Conservation (phyloP, 2,888 invertebrate species). For the Brenthis hecate region DNA sequence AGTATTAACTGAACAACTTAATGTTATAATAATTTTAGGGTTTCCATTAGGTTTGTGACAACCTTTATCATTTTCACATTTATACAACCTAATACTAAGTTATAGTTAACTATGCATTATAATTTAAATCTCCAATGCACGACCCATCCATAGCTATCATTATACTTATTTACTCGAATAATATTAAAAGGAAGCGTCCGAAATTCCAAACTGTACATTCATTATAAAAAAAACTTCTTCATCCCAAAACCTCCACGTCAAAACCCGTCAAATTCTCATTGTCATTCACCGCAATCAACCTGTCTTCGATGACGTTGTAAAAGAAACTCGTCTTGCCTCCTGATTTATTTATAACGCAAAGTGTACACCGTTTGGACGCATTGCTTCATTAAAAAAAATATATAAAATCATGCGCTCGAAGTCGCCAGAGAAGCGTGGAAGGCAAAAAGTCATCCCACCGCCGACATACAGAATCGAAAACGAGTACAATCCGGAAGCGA, state of each 20-base stretch:
- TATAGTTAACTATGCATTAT: neutral
- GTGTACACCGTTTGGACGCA: conserved; percentile 42
- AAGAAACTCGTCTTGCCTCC: conserved; percentile 45
- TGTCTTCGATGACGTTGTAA: conserved; percentile 46
- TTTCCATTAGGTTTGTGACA: too few species aligned
- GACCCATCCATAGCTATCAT: too few species aligned
- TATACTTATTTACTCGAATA: neutral
- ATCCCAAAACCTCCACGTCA: conserved; percentile 42
- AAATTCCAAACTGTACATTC: conserved; percentile 36
- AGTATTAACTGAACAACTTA: too few species aligned
- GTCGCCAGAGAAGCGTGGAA: conserved; percentile 46
- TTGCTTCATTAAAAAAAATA: conserved; percentile 49
- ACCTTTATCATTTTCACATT: too few species aligned
- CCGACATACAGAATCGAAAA: conserved; percentile 53
- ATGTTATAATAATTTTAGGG: too few species aligned
- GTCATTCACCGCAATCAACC: conserved; percentile 49
- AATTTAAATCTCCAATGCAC: too few species aligned
- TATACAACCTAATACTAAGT: neutral
- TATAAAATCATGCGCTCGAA: conserved; percentile 54
- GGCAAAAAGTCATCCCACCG: conserved; percentile 48
- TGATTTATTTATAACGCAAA: conserved; percentile 48
- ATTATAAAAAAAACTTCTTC: conserved; percentile 35
- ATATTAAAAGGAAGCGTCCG: conserved; percentile 27
- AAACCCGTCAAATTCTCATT: conserved; percentile 46
- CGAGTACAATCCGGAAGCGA: conserved; percentile 63